Conservation (phyloP, 2,113 vertebrate genomes). For the Scomber japonicus region DNA sequence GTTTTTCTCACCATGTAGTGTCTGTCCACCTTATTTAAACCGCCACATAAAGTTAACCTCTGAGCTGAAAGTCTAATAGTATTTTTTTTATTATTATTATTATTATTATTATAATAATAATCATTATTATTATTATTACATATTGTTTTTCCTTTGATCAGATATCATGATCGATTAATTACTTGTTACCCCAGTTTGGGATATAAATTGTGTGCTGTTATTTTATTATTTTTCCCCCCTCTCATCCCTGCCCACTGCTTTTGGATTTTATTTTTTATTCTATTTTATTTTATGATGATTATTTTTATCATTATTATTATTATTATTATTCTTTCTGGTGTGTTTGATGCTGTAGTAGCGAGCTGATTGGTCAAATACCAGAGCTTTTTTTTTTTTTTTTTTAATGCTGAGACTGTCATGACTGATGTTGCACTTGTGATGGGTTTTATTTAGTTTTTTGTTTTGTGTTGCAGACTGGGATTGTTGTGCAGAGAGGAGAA, state of each 20-base stretch:
- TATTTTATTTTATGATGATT: constrained; percentile 39
- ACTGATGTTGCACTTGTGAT: constrained; percentile 83
- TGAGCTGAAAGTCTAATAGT: constrained; percentile 61
- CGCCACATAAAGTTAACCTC: constrained; percentile 47
- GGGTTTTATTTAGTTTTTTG: constrained; percentile 61
- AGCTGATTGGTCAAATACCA: constrained; percentile 67
- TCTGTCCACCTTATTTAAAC: constrained; percentile 48
- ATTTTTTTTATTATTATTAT: constrained; percentile 55
- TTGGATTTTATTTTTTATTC: constrained; percentile 40
- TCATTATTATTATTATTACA: constrained; percentile 47
- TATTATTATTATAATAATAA: constrained; percentile 37
- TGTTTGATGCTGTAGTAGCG: constrained; percentile 77
- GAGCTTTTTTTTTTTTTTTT: constrained; percentile 49
- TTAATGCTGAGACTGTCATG: constrained; percentile 75
- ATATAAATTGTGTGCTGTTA: constrained; percentile 73
- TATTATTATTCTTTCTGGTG: constrained; percentile 47
- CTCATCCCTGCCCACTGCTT: constrained; percentile 37
- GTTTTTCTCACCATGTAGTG: constrained; percentile 40
- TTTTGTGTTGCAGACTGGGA: constrained; percentile 64
- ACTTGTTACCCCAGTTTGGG: constrained; percentile 66
- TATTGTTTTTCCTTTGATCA: constrained; percentile 61
- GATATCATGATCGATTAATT: constrained; percentile 63
- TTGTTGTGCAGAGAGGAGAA: constrained; percentile 66
- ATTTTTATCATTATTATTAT: not conserved
- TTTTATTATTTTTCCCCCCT: constrained; percentile 28